Percentiles rank a stretch among this genome's conserved stretches.
Conservation (phyloP, 2,113 vertebrate genomes). For the Pangasianodon gigas region DNA sequence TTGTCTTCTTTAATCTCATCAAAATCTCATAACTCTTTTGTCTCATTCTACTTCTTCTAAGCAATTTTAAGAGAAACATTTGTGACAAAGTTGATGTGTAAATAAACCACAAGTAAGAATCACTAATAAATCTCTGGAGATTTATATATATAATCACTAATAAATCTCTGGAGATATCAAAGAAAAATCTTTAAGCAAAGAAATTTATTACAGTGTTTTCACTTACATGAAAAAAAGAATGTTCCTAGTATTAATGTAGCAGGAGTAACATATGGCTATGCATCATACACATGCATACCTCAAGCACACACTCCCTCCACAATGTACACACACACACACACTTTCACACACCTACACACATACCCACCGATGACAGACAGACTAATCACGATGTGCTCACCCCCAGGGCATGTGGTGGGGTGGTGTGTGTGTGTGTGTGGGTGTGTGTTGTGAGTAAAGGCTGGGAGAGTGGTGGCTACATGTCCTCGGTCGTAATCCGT, state of each 20-base stretch:
- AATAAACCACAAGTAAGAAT: neutral
- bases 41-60: neutral
- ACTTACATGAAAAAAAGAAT: neutral
- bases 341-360: constrained; percentile 18
- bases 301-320: constrained; percentile 10
- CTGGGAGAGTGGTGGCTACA: constrained; percentile 50
- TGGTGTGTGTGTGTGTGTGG: constrained; percentile 24
- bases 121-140: neutral
- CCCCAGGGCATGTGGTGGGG: constrained; percentile 45
- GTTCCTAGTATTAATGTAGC: neutral
- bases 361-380: constrained; percentile 39
- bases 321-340: constrained; percentile 11
- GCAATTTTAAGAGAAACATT: neutral
- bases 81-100: neutral
- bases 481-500: constrained; percentile 63
- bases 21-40: neutral
- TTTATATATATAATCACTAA: neutral
- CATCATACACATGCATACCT: constrained; percentile 8
- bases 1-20: neutral
- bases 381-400: constrained; percentile 47
- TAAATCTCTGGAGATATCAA: neutral
- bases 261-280: constrained; percentile 4
- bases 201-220: constrained; percentile 22
- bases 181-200: neutral
- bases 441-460: constrained; percentile 46